phyloP scores from a whole-genome alignment of 2,797 vertebrate genomes.

The Limnodromus scolopaceus region DNA sequence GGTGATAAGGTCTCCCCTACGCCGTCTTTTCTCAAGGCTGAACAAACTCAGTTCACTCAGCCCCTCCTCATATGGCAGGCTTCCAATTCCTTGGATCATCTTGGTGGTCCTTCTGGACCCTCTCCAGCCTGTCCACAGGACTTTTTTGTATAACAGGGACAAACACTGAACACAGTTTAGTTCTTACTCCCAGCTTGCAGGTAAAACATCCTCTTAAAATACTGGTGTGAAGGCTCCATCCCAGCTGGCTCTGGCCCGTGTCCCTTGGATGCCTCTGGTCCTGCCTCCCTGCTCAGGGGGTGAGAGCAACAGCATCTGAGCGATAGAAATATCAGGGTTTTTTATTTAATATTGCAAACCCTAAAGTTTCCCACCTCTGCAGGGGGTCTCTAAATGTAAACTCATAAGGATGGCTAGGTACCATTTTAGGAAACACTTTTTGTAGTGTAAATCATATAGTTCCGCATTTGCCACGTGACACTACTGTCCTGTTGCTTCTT shows the following conservation, averaged over 20 bases:
- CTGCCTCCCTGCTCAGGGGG: not conserved
- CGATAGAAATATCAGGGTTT: not conserved
- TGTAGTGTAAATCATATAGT: not conserved
- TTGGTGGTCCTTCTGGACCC: not conserved
- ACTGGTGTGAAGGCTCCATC: not conserved
- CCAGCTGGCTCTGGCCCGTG: fast-evolving
- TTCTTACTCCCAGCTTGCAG: not conserved
- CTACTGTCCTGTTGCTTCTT: not conserved
- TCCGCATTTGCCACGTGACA: not conserved
- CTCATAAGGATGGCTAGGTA: not conserved
- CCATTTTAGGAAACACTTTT: not conserved
- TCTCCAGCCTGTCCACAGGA: not conserved
- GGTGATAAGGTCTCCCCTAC: not conserved
- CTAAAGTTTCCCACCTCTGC: not conserved
- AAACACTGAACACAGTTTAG: not conserved
- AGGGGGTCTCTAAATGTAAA: not conserved
- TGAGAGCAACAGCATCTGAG: not conserved
- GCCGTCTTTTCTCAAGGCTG: not conserved
- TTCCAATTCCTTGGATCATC: not conserved
- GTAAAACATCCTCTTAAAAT: not conserved
- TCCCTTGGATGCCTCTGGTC: not conserved
- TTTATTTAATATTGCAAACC: not conserved
- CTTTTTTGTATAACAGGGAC: not conserved
- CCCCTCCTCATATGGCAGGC: not conserved
- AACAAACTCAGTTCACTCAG: not conserved